A percentile compares a stretch with the other conserved stretches of the same genome.
Evolutionary conservation across 2,797 vertebrate species (phyloP).

Genomic region (Lophius americanus): DNA sequence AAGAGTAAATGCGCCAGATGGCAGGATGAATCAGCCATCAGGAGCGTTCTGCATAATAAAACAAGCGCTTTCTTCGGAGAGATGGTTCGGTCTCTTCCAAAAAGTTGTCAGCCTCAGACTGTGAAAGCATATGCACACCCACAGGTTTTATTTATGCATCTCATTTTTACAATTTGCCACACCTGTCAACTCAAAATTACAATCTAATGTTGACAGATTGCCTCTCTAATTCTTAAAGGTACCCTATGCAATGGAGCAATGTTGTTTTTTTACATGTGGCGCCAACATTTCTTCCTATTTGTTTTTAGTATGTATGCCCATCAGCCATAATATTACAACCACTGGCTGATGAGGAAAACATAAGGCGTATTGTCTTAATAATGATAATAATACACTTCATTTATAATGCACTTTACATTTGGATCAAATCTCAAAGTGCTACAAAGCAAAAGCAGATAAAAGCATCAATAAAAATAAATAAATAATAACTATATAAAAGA

Average conservation of each 20-base stretch:
- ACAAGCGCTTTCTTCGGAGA: slow-evolving; percentile 4
- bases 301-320: too few relatives aligned
- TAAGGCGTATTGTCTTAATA: too few relatives aligned
- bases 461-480: too few relatives aligned
- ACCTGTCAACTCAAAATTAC: too few relatives aligned
- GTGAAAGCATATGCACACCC: not conserved
- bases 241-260: not conserved
- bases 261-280: not conserved
- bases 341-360: too few relatives aligned
- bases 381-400: too few relatives aligned
- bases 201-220: not conserved
- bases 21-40: slow-evolving; percentile 30
- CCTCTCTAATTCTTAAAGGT: not conserved
- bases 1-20: slow-evolving; percentile 15
- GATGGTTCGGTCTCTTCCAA: not conserved
- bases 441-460: too few relatives aligned
- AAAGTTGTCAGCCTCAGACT: not conserved
- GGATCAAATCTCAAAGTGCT: too few relatives aligned
- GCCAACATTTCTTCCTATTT: too few relatives aligned
- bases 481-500: too few relatives aligned
- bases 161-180: not conserved
- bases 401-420: too few relatives aligned
- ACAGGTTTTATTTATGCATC: not conserved
- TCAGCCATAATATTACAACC: too few relatives aligned
- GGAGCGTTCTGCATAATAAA: slow-evolving; percentile 19